phyloP scores from a whole-genome alignment of 2,797 vertebrate genomes.

The Sebastes trivittatus region DNA sequence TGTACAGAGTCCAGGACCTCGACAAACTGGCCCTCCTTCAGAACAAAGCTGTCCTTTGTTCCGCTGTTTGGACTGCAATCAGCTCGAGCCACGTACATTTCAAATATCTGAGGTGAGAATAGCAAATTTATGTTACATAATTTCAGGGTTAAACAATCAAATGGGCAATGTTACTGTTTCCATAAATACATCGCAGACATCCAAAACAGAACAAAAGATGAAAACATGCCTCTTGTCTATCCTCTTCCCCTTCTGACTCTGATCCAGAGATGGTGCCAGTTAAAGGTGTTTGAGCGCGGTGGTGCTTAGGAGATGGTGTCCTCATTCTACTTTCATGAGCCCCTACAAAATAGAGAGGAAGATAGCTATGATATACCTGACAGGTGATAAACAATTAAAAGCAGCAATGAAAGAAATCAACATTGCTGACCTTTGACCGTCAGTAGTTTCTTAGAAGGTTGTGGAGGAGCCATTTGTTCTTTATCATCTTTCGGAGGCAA shows the following conservation, averaged over 20 bases:
- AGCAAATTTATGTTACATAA: not conserved
- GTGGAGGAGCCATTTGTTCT: conserved; percentile 30
- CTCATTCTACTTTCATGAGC: conserved; percentile 84
- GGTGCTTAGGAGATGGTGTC: conserved; percentile 91
- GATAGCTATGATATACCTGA: not conserved
- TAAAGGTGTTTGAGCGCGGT: conserved; percentile 88
- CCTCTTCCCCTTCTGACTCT: conserved; percentile 94
- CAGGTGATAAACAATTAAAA: not conserved
- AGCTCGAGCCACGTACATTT: conserved; percentile 93
- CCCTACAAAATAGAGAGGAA: conserved; percentile 77
- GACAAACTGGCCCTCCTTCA: conserved; percentile 96
- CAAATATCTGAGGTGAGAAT: conserved; percentile 83
- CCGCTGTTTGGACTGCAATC: conserved; percentile 87
- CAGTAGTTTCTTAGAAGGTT: conserved; percentile 61
- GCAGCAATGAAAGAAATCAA: not conserved
- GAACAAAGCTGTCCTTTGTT: conserved; percentile 87
- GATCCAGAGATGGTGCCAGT: conserved; percentile 89
- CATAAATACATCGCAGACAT: not conserved
- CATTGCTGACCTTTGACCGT: conserved; percentile 75
- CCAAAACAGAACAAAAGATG: not conserved
- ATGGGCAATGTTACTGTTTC: not conserved
- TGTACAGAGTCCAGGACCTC: conserved; percentile 95
- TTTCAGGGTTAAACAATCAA: not conserved
- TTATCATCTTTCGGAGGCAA: conserved; percentile 36
- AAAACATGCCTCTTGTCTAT: conserved; percentile 87